A percentile compares a stretch with the other conserved stretches of the same genome.
Conservation (phyloP, 2,888 invertebrate genomes). For the Xylophagus ater region DNA sequence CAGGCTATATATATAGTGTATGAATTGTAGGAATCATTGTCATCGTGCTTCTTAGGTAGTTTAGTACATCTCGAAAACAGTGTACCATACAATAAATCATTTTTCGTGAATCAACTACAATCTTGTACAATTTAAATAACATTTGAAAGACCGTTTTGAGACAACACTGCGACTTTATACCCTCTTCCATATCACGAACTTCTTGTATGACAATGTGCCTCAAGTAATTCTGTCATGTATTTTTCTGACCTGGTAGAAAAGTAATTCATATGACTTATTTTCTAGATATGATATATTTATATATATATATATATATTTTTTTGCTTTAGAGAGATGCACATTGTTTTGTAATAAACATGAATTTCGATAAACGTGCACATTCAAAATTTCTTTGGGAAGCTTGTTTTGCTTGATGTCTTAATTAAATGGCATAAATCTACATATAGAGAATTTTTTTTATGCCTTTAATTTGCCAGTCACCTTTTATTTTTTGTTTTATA, state of each 20-base stretch:
- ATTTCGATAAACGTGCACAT: constrained; percentile 13
- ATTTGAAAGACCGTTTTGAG: constrained; percentile 8
- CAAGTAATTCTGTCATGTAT: constrained; percentile 5
- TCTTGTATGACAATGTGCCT: constrained; percentile 10
- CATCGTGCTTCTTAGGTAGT: too few species aligned
- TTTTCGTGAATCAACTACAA: constrained; percentile 22
- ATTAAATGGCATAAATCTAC: constrained; percentile 21
- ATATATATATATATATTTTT: too few species aligned
- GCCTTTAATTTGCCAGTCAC: background rate
- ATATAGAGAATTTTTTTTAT: background rate
- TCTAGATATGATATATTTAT: too few species aligned
- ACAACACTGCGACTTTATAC: too few species aligned
- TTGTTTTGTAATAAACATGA: constrained; percentile 1
- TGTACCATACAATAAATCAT: too few species aligned
- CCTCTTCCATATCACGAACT: constrained; percentile 10
- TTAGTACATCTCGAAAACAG: too few species aligned
- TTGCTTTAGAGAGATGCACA: background rate
- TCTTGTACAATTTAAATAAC: constrained; percentile 16
- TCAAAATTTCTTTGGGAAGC: constrained; percentile 11
- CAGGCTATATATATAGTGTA: too few species aligned
- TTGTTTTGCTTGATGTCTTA: constrained; percentile 19
- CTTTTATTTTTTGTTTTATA: background rate
- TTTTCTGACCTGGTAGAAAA: background rate
- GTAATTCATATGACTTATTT: background rate
- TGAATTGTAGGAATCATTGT: too few species aligned